These are phyloP conservation scores for Chaetodon auriga DNA, from an alignment of 2,113 vertebrate species.

Conservation along the genomic window DNA sequence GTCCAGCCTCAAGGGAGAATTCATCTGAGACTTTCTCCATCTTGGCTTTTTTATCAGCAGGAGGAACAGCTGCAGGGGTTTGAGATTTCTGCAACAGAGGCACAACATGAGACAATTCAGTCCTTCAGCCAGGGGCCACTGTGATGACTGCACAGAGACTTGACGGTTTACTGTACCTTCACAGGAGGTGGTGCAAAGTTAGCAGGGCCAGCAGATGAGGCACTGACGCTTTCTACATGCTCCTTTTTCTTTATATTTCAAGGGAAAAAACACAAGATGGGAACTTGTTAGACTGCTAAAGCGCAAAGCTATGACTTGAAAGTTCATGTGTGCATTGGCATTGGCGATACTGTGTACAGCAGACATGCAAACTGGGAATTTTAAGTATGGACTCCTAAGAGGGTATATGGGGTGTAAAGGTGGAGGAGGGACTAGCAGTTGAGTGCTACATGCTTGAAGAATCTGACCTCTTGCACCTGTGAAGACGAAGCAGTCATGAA, in stretches of 20 bases:
- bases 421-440: conserved; percentile 2
- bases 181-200: conserved; percentile 74
- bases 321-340: not conserved
- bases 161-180: conserved; percentile 62
- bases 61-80: conserved; percentile 43
- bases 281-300: not conserved
- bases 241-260: conserved; percentile 49
- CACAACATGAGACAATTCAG: not conserved
- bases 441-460: conserved; percentile 13
- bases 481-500: conserved; percentile 68
- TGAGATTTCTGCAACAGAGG: conserved; percentile 59
- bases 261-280: not conserved
- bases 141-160: not conserved
- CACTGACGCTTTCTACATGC: conserved; percentile 32
- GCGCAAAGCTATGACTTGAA: not conserved
- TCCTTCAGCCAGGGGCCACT: not conserved
- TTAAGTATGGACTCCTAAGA: not conserved
- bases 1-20: conserved; percentile 62
- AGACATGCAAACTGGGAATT: conserved; percentile 3
- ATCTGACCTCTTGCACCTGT: conserved; percentile 70
- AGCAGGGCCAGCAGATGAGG: conserved; percentile 58
- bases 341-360: not conserved
- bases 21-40: conserved; percentile 45
- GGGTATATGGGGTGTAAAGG: not conserved
- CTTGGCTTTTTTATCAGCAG: conserved; percentile 73